Conservation (phyloP, 2,113 vertebrate species). For the Megalops atlanticus region DNA sequence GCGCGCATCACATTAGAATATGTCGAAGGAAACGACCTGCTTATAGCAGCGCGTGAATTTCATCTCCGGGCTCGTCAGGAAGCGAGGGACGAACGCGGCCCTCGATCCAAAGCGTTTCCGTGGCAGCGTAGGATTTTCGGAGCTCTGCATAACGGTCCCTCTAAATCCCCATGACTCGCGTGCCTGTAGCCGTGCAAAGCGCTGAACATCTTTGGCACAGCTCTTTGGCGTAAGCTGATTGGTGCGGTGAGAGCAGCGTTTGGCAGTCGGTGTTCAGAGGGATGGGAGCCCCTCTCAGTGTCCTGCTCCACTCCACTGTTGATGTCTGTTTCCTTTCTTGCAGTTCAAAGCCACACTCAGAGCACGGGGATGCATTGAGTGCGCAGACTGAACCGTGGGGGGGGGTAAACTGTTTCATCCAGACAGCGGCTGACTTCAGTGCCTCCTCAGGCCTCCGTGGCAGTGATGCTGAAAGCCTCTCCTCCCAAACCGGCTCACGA, state of each 20-base stretch:
- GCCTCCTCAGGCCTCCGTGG: too few relatives aligned
- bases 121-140: too few relatives aligned
- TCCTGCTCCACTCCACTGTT: background rate
- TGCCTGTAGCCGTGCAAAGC: background rate
- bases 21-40: slow-evolving; percentile 63
- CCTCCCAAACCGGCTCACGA: too few relatives aligned
- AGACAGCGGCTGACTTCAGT: too few relatives aligned
- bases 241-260: too few relatives aligned
- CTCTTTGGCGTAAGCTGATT: too few relatives aligned
- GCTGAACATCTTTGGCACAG: background rate
- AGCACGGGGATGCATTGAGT: background rate
- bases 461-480: too few relatives aligned
- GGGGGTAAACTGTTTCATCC: too few relatives aligned
- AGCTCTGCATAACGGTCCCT: too few relatives aligned
- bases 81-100: slow-evolving; percentile 35
- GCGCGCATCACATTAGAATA: slow-evolving; percentile 67
- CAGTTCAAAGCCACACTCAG: background rate
- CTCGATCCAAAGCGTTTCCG: background rate
- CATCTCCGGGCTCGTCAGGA: slow-evolving; percentile 38
- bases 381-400: too few relatives aligned
- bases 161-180: too few relatives aligned
- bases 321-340: background rate
- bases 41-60: slow-evolving; percentile 64
- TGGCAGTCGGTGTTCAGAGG: too few relatives aligned
- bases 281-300: background rate